A percentile compares a stretch with the other conserved stretches of the same genome.
Evolutionary conservation across 2,113 vertebrate genomes (phyloP).

Genomic region (Apeltes quadracus): DNA sequence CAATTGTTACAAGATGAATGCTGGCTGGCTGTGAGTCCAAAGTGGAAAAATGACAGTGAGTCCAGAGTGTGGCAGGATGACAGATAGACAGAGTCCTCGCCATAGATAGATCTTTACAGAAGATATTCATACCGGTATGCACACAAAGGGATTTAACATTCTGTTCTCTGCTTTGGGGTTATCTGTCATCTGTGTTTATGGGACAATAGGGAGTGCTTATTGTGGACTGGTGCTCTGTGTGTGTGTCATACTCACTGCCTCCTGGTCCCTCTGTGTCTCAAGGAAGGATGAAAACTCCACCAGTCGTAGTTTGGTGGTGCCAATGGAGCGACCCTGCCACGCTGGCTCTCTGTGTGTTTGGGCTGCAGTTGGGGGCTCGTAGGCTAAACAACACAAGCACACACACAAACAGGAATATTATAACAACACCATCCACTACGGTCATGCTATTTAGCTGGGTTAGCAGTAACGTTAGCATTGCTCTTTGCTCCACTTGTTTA

Average conservation of each 20-base stretch:
- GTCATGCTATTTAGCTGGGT: slow-evolving; percentile 8
- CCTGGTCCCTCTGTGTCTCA: slow-evolving; percentile 95
- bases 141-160: slow-evolving; percentile 48
- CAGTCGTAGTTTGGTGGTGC: slow-evolving; percentile 95
- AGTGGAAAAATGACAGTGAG: slow-evolving; percentile 59
- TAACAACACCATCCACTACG: slow-evolving; percentile 10
- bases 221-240: slow-evolving; percentile 26
- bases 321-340: slow-evolving; percentile 96
- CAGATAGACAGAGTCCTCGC: slow-evolving; percentile 55
- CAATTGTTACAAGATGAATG: slow-evolving; percentile 73
- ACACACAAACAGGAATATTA: slow-evolving; percentile 2
- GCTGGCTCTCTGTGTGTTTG: slow-evolving; percentile 88
- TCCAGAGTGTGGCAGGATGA: slow-evolving; percentile 68
- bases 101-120: slow-evolving; percentile 62
- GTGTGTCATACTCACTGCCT: slow-evolving; percentile 83
- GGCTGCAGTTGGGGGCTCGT: slow-evolving; percentile 88
- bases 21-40: slow-evolving; percentile 63
- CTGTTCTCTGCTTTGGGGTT: slow-evolving; percentile 49
- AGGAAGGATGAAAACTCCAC: slow-evolving; percentile 98
- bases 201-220: slow-evolving; percentile 59
- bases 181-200: slow-evolving; percentile 72
- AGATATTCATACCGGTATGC: slow-evolving; percentile 63
- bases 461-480: slow-evolving; percentile 14
- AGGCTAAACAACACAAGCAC: slow-evolving; percentile 80
- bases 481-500: neutral